Percentiles rank a stretch among this genome's conserved stretches.
Evolutionary conservation across 2,113 vertebrate species (phyloP).

Genomic region (Paradoxurus hermaphroditus): DNA sequence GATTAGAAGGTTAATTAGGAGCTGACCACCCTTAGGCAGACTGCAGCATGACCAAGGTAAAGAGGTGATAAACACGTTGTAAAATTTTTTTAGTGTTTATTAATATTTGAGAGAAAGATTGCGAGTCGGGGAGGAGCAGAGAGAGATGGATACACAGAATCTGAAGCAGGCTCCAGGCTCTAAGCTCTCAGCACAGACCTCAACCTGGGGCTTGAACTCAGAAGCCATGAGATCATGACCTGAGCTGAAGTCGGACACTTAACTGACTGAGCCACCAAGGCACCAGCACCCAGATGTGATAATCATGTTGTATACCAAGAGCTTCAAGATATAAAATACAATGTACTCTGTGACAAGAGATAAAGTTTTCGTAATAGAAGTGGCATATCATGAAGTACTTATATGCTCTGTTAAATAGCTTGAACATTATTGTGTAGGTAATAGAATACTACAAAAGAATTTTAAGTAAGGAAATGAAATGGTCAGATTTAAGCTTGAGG

Average conservation of each 20-base stretch:
- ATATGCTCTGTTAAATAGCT: not conserved
- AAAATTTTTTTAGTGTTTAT: no score
- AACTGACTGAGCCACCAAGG: no score
- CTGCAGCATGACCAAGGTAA: not conserved
- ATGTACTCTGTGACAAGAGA: not conserved
- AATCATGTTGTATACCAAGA: not conserved
- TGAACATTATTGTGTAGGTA: not conserved
- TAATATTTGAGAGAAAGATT: no score
- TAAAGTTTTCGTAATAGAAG: not conserved
- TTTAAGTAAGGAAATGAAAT: not conserved
- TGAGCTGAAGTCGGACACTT: no score
- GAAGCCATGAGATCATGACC: no score
- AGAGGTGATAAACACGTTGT: not conserved
- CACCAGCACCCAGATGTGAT: not conserved
- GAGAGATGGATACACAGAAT: no score
- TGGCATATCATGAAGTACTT: not conserved
- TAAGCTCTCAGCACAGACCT: no score
- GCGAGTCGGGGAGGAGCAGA: no score
- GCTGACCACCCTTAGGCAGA: not conserved
- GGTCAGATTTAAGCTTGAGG: not conserved
- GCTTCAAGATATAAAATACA: not conserved
- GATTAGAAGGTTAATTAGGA: not conserved
- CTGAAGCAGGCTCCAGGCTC: no score
- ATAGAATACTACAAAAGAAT: accelerated
- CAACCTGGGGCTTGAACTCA: no score